A percentile compares a stretch with the other conserved stretches of the same genome.
Conservation (phyloP, 2,888 invertebrate species). For the Drosophila suboccidentalis region DNA sequence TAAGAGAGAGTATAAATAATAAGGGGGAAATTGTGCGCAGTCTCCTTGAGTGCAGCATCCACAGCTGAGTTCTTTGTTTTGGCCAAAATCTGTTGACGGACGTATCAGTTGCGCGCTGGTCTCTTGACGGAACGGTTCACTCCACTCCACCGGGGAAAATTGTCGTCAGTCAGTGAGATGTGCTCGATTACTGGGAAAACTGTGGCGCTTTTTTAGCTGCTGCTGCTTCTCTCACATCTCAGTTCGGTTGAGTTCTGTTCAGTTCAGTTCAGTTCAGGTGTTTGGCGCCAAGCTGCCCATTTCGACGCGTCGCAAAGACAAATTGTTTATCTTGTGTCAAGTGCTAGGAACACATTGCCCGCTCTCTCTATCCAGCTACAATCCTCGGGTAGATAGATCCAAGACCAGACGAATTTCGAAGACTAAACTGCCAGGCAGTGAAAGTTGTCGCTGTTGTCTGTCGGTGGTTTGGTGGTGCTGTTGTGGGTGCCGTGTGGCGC, state of each 20-base stretch:
- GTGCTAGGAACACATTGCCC: constrained; percentile 51
- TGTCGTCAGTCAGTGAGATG: constrained; percentile 27
- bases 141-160: constrained; percentile 19
- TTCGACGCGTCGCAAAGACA: constrained; percentile 69
- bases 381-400: not conserved
- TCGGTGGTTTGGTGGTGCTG: constrained; percentile 10
- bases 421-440: constrained; percentile 24
- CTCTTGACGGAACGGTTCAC: constrained; percentile 69
- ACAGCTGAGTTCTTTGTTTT: constrained; percentile 35
- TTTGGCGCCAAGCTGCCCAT: constrained; percentile 78
- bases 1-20: not conserved
- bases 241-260: constrained; percentile 24
- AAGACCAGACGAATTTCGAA: constrained; percentile 3
- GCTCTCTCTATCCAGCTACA: not conserved
- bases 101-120: constrained; percentile 67
- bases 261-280: constrained; percentile 50
- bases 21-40: constrained; percentile 57
- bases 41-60: constrained; percentile 53
- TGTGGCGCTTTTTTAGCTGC: constrained; percentile 31
- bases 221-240: constrained; percentile 6
- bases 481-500: constrained; percentile 63
- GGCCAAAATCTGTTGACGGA: constrained; percentile 1
- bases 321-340: constrained; percentile 80
- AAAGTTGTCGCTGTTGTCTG: constrained; percentile 39
- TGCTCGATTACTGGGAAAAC: constrained; percentile 33